A percentile compares a stretch with the other conserved stretches of the same genome.
Conservation (phyloP, 2,888 invertebrate species). For the Cephonodes hylas region DNA sequence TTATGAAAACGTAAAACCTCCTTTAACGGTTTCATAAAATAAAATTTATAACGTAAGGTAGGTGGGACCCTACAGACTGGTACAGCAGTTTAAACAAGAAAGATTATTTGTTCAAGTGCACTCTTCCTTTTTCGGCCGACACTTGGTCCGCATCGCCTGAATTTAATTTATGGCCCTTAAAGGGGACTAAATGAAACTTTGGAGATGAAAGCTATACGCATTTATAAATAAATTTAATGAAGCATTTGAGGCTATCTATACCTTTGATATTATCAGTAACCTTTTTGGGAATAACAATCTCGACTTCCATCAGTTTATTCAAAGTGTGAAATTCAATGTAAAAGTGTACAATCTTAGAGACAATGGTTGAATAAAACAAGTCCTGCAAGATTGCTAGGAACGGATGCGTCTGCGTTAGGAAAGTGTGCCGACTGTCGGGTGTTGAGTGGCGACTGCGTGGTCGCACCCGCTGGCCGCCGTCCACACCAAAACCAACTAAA, state of each 20-base stretch:
- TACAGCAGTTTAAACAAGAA: slow-evolving; percentile 44
- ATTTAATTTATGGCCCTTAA: neutral
- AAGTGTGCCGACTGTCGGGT: slow-evolving; percentile 55
- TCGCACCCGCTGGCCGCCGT: slow-evolving; percentile 26
- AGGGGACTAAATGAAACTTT: neutral
- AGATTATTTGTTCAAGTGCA: slow-evolving; percentile 66
- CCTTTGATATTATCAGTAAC: neutral
- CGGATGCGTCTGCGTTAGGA: slow-evolving; percentile 62
- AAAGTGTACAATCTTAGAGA: neutral
- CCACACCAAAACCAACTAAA: slow-evolving; percentile 42
- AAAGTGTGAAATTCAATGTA: neutral
- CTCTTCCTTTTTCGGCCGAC: slow-evolving; percentile 50
- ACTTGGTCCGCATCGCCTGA: slow-evolving; percentile 31
- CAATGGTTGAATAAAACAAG: slow-evolving; percentile 52
- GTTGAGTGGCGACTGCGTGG: neutral
- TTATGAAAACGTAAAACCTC: neutral
- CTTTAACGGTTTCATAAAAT: neutral
- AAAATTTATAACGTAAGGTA: neutral
- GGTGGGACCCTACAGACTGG: slow-evolving; percentile 13
- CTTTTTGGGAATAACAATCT: neutral
- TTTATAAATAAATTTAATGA: neutral
- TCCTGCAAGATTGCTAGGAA: slow-evolving; percentile 42
- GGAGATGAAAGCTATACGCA: slow-evolving; percentile 21
- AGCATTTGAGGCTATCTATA: neutral
- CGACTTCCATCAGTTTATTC: neutral